These are phyloP conservation scores for Columba livia DNA, from an alignment of 2,113 vertebrate genomes.

Conservation along the genomic window DNA sequence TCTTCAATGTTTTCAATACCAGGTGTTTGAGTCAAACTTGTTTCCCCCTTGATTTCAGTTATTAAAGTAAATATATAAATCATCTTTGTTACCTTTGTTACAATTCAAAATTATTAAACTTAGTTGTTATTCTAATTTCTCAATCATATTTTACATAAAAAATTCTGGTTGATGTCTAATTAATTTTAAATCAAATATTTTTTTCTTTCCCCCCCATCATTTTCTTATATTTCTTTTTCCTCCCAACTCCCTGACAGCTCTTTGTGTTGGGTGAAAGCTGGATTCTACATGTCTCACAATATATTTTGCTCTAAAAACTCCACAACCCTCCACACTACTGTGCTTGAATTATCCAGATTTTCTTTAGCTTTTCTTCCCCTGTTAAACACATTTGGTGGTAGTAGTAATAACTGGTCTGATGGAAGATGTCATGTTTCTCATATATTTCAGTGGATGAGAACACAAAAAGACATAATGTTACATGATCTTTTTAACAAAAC, in stretches of 20 bases:
- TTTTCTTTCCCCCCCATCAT: rapidly evolving
- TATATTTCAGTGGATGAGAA: neutral
- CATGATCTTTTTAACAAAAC: neutral
- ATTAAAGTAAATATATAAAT: neutral
- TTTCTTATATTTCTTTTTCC: neutral
- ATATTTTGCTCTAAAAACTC: neutral
- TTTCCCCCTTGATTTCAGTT: neutral
- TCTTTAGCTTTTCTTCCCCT: neutral
- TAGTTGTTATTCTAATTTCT: neutral
- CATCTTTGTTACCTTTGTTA: neutral
- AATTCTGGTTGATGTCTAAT: neutral
- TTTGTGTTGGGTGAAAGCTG: neutral
- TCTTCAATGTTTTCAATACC: neutral
- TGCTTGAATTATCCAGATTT: neutral
- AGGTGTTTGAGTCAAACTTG: neutral
- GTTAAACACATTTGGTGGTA: neutral
- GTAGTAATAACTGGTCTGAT: neutral
- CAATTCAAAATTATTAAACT: neutral
- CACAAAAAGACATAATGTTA: neutral
- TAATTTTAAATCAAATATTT: neutral
- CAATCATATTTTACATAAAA: neutral
- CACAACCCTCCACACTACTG: neutral
- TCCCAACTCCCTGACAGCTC: rapidly evolving
- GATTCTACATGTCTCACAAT: neutral
- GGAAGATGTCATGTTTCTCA: neutral